Evolutionary conservation across 1,140 invertebrate species (phyloP).

Genomic region (Octopus bimaculoides): DNA sequence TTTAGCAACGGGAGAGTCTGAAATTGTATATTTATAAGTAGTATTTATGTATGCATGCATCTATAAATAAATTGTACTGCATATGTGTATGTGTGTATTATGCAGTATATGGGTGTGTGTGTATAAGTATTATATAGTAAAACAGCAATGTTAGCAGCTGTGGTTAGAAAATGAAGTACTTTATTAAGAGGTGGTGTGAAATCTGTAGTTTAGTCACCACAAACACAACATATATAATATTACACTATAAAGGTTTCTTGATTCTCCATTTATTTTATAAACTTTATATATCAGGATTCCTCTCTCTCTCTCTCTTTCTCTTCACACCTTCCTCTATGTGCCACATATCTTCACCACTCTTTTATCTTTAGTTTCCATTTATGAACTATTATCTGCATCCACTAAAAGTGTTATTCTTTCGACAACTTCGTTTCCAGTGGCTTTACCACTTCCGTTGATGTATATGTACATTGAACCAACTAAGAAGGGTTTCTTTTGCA

Average conservation of each 20-base stretch:
- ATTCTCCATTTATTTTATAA: not conserved
- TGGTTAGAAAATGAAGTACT: not conserved
- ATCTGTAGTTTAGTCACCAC: not conserved
- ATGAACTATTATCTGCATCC: too few relatives aligned
- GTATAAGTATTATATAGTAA: not conserved
- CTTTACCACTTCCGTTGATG: not conserved
- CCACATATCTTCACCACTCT: not conserved
- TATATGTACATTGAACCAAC: slow-evolving; percentile 14
- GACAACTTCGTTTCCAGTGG: not conserved
- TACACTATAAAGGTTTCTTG: not conserved
- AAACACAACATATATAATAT: not conserved
- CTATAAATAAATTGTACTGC: not conserved
- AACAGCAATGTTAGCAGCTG: not conserved
- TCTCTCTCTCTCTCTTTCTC: not conserved
- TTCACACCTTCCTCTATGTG: not conserved
- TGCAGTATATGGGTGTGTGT: not conserved
- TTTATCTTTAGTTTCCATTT: not conserved
- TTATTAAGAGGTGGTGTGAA: not conserved
- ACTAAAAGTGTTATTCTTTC: too few relatives aligned
- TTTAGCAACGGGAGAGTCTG: not conserved
- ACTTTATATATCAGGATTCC: not conserved
- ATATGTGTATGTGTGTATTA: not conserved
- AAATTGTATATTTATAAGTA: not conserved
- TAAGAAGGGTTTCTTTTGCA: slow-evolving; percentile 35
- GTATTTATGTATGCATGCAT: not conserved